These are phyloP conservation scores for Pteruthius melanotis DNA, from an alignment of 2,113 vertebrate genomes.

Conservation along the genomic window DNA sequence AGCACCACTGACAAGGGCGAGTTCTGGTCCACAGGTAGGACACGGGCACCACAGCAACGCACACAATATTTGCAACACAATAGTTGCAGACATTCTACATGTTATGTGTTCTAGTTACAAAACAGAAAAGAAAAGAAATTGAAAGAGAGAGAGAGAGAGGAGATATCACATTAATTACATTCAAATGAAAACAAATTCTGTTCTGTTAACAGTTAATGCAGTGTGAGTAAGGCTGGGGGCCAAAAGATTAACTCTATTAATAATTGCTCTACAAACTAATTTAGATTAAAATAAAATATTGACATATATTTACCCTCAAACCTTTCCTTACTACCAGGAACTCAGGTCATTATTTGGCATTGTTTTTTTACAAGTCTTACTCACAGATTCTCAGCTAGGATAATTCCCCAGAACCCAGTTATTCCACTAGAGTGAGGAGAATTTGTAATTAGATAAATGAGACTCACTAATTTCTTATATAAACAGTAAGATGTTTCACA, in stretches of 20 bases:
- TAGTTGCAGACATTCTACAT: not conserved
- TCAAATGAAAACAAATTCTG: not conserved
- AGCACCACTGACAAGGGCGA: not conserved
- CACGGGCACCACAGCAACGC: not conserved
- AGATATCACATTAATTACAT: not conserved
- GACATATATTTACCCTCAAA: not conserved
- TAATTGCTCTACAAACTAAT: not conserved
- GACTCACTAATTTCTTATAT: not conserved
- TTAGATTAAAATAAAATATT: not conserved
- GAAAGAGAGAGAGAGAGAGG: too few relatives aligned
- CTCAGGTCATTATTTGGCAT: not conserved
- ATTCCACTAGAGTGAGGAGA: not conserved
- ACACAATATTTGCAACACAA: not conserved
- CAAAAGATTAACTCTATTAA: not conserved
- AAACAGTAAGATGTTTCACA: not conserved
- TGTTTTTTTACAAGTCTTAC: not conserved
- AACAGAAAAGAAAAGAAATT: not conserved
- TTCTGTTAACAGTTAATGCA: not conserved
- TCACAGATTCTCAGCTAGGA: not conserved
- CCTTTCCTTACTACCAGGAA: not conserved
- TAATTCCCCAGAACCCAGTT: not conserved
- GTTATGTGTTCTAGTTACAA: not conserved
- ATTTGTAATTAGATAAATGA: not conserved
- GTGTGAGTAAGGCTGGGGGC: not conserved
- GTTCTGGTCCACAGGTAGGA: fast-evolving